A percentile compares a stretch with the other conserved stretches of the same genome.
These are phyloP conservation scores for Saccopteryx bilineata DNA, from an alignment of 2,113 vertebrate species.

Conservation along the genomic window DNA sequence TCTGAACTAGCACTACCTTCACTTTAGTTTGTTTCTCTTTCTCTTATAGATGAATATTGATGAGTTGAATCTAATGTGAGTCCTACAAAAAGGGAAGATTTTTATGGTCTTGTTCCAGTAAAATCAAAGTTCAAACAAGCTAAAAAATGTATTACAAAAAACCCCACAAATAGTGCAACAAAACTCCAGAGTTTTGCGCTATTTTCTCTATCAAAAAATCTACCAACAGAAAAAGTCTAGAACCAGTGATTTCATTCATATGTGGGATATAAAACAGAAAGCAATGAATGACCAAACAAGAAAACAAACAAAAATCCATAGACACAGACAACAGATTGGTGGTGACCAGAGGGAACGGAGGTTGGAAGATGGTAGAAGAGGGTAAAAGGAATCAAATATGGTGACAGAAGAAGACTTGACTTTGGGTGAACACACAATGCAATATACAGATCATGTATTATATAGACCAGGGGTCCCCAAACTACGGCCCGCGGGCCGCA, in stretches of 20 bases:
- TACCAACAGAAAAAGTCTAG: neutral
- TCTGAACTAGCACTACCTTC: neutral
- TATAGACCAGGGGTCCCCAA: too few species aligned
- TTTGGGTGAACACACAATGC: neutral
- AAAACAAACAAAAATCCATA: neutral
- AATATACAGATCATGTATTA: neutral
- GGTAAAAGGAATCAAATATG: neutral
- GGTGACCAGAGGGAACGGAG: neutral
- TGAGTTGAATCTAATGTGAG: neutral
- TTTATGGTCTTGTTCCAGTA: neutral
- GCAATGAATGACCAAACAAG: neutral
- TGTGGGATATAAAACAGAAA: neutral
- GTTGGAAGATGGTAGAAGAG: neutral
- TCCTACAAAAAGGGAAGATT: neutral
- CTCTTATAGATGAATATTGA: neutral
- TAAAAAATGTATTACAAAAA: slow-evolving; percentile 5
- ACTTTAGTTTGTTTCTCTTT: neutral
- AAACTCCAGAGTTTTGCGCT: neutral
- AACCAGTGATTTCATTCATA: neutral
- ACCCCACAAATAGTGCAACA: neutral
- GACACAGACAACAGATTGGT: neutral
- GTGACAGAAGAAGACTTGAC: neutral
- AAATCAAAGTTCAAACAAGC: slow-evolving; percentile 41
- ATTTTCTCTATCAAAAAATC: neutral
- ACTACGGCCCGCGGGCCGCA: too few species aligned